Conservation (phyloP, 2,888 invertebrate species). For the Maniola hyperantus region DNA sequence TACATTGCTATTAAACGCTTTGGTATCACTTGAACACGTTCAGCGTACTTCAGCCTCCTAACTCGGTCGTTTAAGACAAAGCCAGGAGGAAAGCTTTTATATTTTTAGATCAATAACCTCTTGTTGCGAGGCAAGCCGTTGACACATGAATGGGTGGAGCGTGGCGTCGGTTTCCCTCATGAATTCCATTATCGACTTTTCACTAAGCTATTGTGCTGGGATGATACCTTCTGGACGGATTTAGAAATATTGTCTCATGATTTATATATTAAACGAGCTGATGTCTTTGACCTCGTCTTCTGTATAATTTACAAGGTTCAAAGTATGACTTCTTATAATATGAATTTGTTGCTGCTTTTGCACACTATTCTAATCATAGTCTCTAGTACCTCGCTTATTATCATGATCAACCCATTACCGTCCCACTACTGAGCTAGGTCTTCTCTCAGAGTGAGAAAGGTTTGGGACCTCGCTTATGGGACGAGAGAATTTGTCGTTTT, state of each 20-base stretch:
- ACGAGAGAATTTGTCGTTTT: neutral
- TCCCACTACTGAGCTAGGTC: no score
- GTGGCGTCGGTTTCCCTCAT: slow-evolving; percentile 59
- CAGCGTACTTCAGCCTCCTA: slow-evolving; percentile 46
- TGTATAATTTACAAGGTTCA: neutral
- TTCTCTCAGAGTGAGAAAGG: no score
- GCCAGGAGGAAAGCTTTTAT: slow-evolving; percentile 65
- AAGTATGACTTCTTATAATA: neutral
- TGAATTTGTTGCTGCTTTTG: no score
- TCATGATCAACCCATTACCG: no score
- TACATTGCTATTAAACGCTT: slow-evolving; percentile 55
- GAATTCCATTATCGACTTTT: slow-evolving; percentile 55
- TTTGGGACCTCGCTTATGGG: no score
- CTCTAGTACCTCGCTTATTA: no score
- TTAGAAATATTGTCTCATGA: slow-evolving; percentile 21
- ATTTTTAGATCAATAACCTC: slow-evolving; percentile 50
- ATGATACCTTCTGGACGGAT: slow-evolving; percentile 30
- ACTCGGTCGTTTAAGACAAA: slow-evolving; percentile 67
- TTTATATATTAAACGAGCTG: slow-evolving; percentile 1
- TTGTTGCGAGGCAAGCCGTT: slow-evolving; percentile 62
- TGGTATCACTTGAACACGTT: slow-evolving; percentile 68
- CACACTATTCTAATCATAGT: no score
- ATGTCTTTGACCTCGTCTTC: neutral
- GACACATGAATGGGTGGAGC: slow-evolving; percentile 62
- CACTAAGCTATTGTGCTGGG: slow-evolving; percentile 40